These are phyloP conservation scores for Porites australiensis DNA, from an alignment of 64 coral and sea anemone species.

Conservation along the genomic window DNA sequence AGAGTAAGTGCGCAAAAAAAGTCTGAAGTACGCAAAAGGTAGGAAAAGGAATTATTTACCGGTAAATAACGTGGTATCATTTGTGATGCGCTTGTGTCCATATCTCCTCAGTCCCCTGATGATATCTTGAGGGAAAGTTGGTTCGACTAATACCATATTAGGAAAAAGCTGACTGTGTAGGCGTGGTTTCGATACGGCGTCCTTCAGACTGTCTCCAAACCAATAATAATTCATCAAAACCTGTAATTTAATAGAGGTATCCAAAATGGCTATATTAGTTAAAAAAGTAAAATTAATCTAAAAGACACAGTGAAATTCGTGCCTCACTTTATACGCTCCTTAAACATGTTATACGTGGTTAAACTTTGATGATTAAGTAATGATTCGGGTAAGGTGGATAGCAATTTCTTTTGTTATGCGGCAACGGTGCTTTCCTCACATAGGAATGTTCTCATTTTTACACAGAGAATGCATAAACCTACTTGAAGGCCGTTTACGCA, in stretches of 20 bases:
- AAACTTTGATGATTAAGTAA: too few relatives aligned
- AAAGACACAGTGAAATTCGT: too few relatives aligned
- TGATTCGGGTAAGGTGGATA: too few relatives aligned
- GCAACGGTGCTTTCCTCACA: too few relatives aligned
- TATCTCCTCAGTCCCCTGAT: slow-evolving; percentile 68
- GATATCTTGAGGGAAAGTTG: slow-evolving; percentile 69
- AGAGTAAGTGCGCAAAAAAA: too few relatives aligned
- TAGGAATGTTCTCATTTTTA: too few relatives aligned
- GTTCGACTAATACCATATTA: slow-evolving; percentile 82
- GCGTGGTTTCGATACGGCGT: slow-evolving; percentile 79
- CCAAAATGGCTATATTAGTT: neutral
- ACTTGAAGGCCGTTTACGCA: too few relatives aligned
- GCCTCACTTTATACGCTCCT: too few relatives aligned
- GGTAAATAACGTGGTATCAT: slow-evolving; percentile 86
- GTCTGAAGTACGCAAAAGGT: neutral
- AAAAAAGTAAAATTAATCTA: too few relatives aligned
- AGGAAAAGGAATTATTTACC: slow-evolving; percentile 29
- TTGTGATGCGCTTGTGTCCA: slow-evolving; percentile 67
- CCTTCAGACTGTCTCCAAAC: slow-evolving; percentile 82
- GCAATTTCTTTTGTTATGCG: too few relatives aligned
- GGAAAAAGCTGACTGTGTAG: slow-evolving; percentile 88
- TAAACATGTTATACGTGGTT: too few relatives aligned
- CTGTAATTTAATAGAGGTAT: neutral
- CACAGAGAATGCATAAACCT: too few relatives aligned
- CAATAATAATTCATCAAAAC: slow-evolving; percentile 95